Percentiles rank a stretch among this genome's conserved stretches.
Conservation (phyloP, 2,797 vertebrate genomes). For the Hydrolagus colliei region DNA sequence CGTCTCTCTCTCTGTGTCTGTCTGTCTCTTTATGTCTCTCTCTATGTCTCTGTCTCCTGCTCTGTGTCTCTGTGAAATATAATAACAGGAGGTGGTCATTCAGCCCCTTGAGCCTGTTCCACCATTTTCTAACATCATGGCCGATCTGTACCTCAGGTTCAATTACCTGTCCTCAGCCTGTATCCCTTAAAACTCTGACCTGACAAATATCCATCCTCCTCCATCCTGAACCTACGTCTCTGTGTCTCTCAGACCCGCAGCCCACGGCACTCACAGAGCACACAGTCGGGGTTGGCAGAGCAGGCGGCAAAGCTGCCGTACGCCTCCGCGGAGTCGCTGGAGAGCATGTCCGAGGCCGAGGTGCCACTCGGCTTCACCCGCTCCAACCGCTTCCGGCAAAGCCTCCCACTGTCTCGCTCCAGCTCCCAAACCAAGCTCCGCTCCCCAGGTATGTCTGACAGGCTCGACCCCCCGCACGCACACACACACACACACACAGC, state of each 20-base stretch:
- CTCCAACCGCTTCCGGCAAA: constrained; percentile 95
- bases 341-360: constrained; percentile 97
- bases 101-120: too few species aligned
- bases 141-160: too few species aligned
- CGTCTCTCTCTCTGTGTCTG: background rate
- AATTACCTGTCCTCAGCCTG: too few species aligned
- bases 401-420: constrained; percentile 86
- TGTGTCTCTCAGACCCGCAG: constrained; percentile 73
- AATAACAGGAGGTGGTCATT: too few species aligned
- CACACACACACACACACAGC: too few species aligned
- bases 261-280: constrained; percentile 86
- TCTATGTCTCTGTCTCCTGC: background rate
- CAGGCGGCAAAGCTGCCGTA: constrained; percentile 94
- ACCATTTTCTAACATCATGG: too few species aligned
- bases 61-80: too few species aligned
- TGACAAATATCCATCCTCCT: too few species aligned
- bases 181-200: too few species aligned
- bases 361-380: constrained; percentile 89
- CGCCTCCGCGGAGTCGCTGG: constrained; percentile 89
- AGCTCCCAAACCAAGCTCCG: constrained; percentile 95
- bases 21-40: background rate
- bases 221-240: too few species aligned
- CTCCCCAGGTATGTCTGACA: constrained; percentile 74
- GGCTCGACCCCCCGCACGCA: too few species aligned
- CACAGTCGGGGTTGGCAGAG: constrained; percentile 90